Percentiles rank a stretch among this genome's conserved stretches.
phyloP scores from a whole-genome alignment of 2,888 invertebrate genomes.

The Platycnemis pennipes region DNA sequence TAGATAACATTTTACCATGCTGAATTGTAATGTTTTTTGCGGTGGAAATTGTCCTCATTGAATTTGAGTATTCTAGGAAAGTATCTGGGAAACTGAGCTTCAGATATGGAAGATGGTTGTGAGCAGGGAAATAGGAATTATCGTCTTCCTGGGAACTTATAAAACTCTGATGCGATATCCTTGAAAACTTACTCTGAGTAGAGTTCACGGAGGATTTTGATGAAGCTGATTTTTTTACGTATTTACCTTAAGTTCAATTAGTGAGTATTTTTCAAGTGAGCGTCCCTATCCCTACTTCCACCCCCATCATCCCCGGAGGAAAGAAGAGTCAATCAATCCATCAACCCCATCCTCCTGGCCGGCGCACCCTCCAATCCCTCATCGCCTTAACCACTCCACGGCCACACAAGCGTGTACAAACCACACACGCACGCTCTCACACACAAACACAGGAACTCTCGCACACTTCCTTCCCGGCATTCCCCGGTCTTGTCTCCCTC shows the following conservation, averaged over 20 bases:
- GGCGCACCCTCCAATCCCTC: background rate
- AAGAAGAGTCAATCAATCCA: constrained; percentile 32
- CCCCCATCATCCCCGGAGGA: background rate
- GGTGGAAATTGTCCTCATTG: too few relatives aligned
- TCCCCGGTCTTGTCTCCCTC: background rate
- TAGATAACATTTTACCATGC: too few relatives aligned
- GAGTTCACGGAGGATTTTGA: too few relatives aligned
- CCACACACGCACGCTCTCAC: background rate
- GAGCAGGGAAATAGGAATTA: too few relatives aligned
- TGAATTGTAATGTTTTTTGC: too few relatives aligned
- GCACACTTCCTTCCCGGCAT: background rate
- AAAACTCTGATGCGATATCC: too few relatives aligned
- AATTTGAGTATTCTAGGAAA: too few relatives aligned
- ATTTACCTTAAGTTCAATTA: background rate
- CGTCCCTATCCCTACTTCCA: background rate
- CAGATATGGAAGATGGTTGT: too few relatives aligned
- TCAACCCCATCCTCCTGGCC: background rate
- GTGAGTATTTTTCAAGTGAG: background rate
- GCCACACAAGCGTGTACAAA: background rate
- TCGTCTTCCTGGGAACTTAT: too few relatives aligned
- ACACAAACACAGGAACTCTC: background rate
- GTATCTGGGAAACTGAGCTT: too few relatives aligned
- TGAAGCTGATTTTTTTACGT: too few relatives aligned
- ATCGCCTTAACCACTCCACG: background rate
- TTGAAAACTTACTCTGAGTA: background rate